Evolutionary conservation across 2,113 vertebrate genomes (phyloP).

Genomic region (Puma concolor): DNA sequence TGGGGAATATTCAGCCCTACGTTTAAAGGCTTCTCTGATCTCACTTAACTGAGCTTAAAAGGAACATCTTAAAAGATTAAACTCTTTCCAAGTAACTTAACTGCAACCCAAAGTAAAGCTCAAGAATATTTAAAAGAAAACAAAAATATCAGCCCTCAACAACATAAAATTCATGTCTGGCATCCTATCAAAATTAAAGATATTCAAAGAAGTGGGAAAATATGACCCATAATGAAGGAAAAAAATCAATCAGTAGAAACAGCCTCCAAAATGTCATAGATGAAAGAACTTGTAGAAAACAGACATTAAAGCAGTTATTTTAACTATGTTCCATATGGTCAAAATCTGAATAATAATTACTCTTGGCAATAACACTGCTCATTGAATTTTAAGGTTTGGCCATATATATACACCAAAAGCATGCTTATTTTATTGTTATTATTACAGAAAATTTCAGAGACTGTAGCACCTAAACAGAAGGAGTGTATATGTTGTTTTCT

Average conservation of each 20-base stretch:
- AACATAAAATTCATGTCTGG: conserved; percentile 1
- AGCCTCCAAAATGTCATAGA: background rate
- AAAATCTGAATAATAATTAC: conserved; percentile 57
- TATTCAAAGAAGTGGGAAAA: background rate
- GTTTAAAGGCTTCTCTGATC: background rate
- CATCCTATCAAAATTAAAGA: background rate
- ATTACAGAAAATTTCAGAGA: background rate
- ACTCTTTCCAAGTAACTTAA: background rate
- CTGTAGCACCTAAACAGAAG: background rate
- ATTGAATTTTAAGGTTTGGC: background rate
- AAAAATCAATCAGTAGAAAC: conserved; percentile 43
- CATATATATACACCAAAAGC: background rate
- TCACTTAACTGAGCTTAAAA: background rate
- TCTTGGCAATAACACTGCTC: conserved; percentile 4
- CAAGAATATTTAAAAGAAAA: conserved; percentile 36
- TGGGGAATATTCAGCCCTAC: background rate
- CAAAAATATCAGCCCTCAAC: background rate
- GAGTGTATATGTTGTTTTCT: background rate
- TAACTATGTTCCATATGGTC: conserved; percentile 56
- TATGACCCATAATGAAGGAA: background rate
- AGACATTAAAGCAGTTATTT: conserved; percentile 43
- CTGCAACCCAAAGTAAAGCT: background rate
- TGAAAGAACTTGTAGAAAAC: conserved; percentile 42
- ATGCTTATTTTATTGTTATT: conserved; percentile 39
- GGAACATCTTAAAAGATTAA: background rate